These are phyloP conservation scores for Origma solitaria DNA, from an alignment of 2,113 vertebrate species.

Conservation along the genomic window DNA sequence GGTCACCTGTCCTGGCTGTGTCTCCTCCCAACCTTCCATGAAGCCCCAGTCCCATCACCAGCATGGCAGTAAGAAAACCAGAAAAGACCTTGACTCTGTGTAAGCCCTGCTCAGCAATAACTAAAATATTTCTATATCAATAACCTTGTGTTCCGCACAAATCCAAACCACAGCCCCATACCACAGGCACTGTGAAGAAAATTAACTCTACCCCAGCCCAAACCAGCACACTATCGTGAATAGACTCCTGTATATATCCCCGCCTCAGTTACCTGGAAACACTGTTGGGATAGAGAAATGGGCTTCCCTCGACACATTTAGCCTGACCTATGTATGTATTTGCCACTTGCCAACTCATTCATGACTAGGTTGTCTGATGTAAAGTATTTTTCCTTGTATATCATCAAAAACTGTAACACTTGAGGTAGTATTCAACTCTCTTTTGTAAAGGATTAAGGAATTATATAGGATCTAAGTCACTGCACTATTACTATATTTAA, in stretches of 20 bases:
- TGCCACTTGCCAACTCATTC: neutral
- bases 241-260: neutral
- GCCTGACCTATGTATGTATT: neutral
- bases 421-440: neutral
- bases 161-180: neutral
- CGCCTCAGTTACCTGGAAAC: neutral
- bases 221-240: rapidly evolving
- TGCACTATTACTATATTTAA: neutral
- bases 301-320: neutral
- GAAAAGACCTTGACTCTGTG: neutral
- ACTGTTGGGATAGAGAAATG: neutral
- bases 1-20: neutral
- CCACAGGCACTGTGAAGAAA: neutral
- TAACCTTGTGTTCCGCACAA: neutral
- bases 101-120: neutral
- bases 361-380: neutral
- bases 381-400: neutral
- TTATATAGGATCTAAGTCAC: neutral
- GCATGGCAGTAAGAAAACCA: neutral
- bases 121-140: neutral
- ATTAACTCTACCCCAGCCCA: neutral
- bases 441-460: neutral
- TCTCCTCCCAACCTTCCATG: neutral
- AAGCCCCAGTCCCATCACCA: neutral
- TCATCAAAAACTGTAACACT: neutral